Base-by-base conservation (phyloP, 2,113 vertebrate genomes). In the Lanius collurio region DNA sequence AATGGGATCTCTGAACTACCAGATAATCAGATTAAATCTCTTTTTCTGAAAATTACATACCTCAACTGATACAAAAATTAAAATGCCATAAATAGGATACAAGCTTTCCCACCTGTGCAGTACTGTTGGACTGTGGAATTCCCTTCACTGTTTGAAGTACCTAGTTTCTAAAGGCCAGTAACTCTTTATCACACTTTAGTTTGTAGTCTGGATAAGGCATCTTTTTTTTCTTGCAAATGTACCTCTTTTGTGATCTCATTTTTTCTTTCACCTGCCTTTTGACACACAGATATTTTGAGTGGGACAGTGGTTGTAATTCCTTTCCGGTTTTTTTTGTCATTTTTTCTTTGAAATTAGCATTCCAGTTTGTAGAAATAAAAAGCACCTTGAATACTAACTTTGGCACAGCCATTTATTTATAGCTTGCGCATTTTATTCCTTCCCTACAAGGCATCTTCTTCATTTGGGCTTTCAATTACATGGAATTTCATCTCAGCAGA, bases 261-360 rank as follows among this genome's bases (percentile, higher is more conserved):
- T 80, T 73, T 74, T 91, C 52, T 81, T 94, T 81, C 42, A 75
- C 30, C 46, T 63, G 30, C 35, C 15, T 79, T 75, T 71, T 76
- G 26, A 91, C 47, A 80, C 30, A 62, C 56, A 94, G 30, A 73
- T 21, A 11, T 82, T 84, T 30, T 50, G 19, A 88, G 15, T n/a
- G 30, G 59, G 50, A 74, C 11, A 65, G 22, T n/a, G 10, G 22
- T 24, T 79, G 55, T 19, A 87, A 92, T 53, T 80, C n/a, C 53
- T 49, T 71, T 60, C 28, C 5, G 5, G 8, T 49, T 85, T 41
- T 85, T 41, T 57, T 30, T 31, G 17, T 47, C 44, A 14, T 28
- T 92, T 93, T 50, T 80, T 74, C 52, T 77, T 85, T 89, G 5
- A 90, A 88, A 96, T 74, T 63, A 91, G 24, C 27, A 87, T 74